phyloP scores from a whole-genome alignment of 2,888 invertebrate species.

The Balanococcus diminutus region DNA sequence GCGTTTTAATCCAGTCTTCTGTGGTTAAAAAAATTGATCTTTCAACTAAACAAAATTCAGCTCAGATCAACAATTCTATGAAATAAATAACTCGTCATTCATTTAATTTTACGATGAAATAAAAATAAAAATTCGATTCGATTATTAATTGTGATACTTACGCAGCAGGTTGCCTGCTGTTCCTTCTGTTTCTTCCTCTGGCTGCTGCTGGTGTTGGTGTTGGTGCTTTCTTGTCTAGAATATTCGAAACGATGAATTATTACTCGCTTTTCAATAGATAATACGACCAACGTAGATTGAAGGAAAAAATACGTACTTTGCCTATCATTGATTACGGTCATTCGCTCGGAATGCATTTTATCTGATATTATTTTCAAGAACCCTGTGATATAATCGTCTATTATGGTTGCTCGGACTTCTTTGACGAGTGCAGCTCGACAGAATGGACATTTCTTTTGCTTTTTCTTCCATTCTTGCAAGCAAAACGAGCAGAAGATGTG shows the following conservation, averaged over 20 bases:
- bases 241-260: background rate
- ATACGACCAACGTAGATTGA: too few species aligned
- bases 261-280: too few species aligned
- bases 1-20: background rate
- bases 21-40: background rate
- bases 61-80: background rate
- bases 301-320: conserved; percentile 1
- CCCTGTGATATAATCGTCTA: background rate
- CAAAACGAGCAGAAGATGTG: conserved; percentile 27
- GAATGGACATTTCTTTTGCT: background rate
- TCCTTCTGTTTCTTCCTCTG: background rate
- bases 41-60: background rate
- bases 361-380: background rate
- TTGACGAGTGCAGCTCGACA: background rate
- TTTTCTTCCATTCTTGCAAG: conserved; percentile 37
- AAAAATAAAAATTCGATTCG: background rate
- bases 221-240: background rate
- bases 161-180: background rate
- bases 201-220: background rate
- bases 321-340: background rate
- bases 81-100: background rate
- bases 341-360: background rate
- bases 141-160: background rate
- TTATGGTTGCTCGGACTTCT: background rate
- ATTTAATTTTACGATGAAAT: background rate